Base-by-base conservation (phyloP, 2,888 invertebrate genomes). In the Platycnemis pennipes region DNA sequence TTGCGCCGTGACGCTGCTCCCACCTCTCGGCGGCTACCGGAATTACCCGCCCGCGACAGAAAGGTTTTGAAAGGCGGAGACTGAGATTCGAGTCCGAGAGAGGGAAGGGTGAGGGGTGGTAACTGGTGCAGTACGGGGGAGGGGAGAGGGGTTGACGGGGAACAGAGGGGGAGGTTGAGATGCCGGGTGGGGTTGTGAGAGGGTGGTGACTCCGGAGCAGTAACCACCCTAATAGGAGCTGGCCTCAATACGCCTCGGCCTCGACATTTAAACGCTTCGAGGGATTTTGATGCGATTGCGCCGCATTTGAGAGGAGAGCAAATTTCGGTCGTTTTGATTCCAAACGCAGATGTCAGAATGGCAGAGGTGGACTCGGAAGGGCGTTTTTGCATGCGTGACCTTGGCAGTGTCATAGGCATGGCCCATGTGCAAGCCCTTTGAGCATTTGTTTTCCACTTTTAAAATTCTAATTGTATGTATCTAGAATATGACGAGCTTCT, bases 201-300 rank as follows among this genome's bases (percentile, higher is more conserved):
- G 45, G 87, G 87, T n/a, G 46, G n/a, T n/a, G 26, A n/a, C 44
- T 63, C 37, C 26, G 26, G 26, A 63, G 26, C 77, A 8, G 37
- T 8, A 42, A 45, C 45, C 46, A n/a, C 77, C 22, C 45, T 87
- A 87, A 87, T 87, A 87, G 87, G 87, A 87, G 46, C 8, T 87
- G 87, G 46, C 87, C 87, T 87, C 87, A 46, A 87, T 87, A 87
- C 46, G 87, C 46, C 31, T 31, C 87, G 87, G 87, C 87, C 87
- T 87, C 87, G 87, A 46, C 87, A 87, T 87, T 87, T 87, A 11
- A 87, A 45, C 46, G 87, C 87, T 44, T 87, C 87, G 46, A n/a
- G n/a, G 87, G 44, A 87, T 87, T 87, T 46, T 46, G 45, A 77
- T 77, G 87, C n/a, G 44, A 87, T 26, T n/a, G 5, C 45, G 87